Evolutionary conservation across 2,113 vertebrate genomes (phyloP).

Genomic region (Gorsachius goisagi): DNA sequence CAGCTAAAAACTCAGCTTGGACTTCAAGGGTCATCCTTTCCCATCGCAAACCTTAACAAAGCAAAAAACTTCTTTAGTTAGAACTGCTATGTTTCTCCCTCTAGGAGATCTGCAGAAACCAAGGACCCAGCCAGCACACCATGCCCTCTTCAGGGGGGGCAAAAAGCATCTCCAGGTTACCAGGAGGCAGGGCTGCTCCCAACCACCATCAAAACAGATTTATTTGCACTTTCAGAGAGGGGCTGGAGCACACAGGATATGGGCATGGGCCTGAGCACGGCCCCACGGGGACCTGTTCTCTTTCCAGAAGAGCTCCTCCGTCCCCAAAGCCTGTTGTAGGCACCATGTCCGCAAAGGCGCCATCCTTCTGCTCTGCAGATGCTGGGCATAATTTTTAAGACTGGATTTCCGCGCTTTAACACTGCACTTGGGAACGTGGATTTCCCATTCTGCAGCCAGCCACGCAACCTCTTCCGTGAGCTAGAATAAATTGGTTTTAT

Average conservation of each 20-base stretch:
- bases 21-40: background rate
- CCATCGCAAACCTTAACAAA: background rate
- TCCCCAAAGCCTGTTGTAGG: background rate
- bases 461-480: background rate
- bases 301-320: background rate
- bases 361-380: background rate
- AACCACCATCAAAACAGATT: background rate
- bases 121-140: background rate
- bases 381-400: background rate
- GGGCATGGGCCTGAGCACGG: background rate
- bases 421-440: background rate
- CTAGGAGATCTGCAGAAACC: background rate
- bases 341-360: accelerated
- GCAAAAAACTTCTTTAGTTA: background rate
- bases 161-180: background rate
- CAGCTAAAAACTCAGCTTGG: background rate
- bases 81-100: background rate
- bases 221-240: background rate
- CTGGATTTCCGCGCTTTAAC: background rate
- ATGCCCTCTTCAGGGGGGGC: background rate
- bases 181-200: background rate
- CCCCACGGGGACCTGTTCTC: accelerated
- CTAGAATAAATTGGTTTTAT: background rate
- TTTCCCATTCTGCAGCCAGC: background rate
- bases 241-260: no score